Percentiles rank a stretch among this genome's conserved stretches.
Evolutionary conservation across 2,888 invertebrate species (phyloP).

Genomic region (Eupithecia abbreviata): DNA sequence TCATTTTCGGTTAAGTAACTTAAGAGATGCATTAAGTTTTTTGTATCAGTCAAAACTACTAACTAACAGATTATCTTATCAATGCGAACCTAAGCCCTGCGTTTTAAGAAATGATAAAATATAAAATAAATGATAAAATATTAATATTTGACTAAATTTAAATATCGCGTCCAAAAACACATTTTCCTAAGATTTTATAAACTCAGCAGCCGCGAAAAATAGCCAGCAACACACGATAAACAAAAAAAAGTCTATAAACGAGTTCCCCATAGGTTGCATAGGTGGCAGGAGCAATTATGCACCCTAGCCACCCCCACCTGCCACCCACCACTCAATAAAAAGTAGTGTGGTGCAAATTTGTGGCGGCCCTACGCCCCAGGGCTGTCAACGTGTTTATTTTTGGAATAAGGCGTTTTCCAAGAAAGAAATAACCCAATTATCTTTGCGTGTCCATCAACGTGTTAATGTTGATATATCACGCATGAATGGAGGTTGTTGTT

Average conservation of each 20-base stretch:
- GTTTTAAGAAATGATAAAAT: not conserved
- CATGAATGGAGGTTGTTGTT: not conserved
- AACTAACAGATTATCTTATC: not conserved
- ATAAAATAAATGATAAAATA: too few species aligned
- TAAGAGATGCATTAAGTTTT: too few species aligned
- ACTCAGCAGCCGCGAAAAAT: conserved; percentile 14
- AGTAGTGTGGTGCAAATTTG: conserved; percentile 65
- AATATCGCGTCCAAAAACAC: too few species aligned
- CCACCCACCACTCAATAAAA: conserved; percentile 61
- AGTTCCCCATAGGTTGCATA: conserved; percentile 61
- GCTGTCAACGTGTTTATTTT: conserved; percentile 26
- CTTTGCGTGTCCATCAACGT: too few species aligned
- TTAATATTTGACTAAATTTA: too few species aligned
- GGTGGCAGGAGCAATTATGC: conserved; percentile 61
- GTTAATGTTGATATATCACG: not conserved
- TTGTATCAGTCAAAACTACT: too few species aligned
- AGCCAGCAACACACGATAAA: conserved; percentile 26
- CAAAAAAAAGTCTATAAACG: conserved; percentile 61
- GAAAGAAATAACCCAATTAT: not conserved
- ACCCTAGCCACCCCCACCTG: conserved; percentile 53
- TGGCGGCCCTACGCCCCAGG: conserved; percentile 51
- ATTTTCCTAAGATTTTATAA: not conserved
- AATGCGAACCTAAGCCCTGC: not conserved
- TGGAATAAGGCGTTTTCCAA: not conserved
- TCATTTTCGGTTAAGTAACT: too few species aligned